phyloP scores from a whole-genome alignment of 2,888 invertebrate species.

The Baronia brevicornis region DNA sequence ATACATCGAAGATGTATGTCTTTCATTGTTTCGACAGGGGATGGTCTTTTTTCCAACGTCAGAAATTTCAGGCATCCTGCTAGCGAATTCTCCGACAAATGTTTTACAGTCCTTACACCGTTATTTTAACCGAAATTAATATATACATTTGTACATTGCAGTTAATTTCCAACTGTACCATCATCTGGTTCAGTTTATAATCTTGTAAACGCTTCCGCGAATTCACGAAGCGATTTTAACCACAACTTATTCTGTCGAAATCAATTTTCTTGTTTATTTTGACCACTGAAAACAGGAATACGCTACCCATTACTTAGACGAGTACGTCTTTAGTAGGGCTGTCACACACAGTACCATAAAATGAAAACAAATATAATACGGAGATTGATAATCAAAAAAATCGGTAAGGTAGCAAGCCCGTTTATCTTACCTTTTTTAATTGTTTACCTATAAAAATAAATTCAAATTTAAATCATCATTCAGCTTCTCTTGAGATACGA shows the following conservation, averaged over 20 bases:
- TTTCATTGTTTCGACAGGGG: no score
- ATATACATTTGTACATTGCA: no score
- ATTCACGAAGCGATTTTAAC: conserved; percentile 36
- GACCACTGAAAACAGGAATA: conserved; percentile 52
- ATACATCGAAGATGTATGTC: no score
- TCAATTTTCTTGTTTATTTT: conserved; percentile 71
- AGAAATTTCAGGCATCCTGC: not conserved
- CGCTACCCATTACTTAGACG: conserved; percentile 49
- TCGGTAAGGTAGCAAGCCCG: conserved; percentile 16
- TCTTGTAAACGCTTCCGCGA: conserved; percentile 50
- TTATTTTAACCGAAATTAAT: conserved; percentile 6
- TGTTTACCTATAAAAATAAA: not conserved
- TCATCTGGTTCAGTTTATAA: conserved; percentile 27
- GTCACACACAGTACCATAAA: conserved; percentile 11
- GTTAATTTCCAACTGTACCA: conserved; percentile 18
- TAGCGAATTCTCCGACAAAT: not conserved
- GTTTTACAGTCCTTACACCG: conserved; percentile 2
- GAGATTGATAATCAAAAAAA: not conserved
- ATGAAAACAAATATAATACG: not conserved
- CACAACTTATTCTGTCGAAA: conserved; percentile 54
- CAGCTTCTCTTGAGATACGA: not conserved
- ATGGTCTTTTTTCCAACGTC: no score
- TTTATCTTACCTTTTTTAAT: not conserved
- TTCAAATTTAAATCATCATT: not conserved
- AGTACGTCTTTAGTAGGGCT: conserved; percentile 30